A percentile compares a stretch with the other conserved stretches of the same genome.
These are phyloP conservation scores for Lanistes nyassanus DNA, from an alignment of 1,140 invertebrate species.

Conservation along the genomic window DNA sequence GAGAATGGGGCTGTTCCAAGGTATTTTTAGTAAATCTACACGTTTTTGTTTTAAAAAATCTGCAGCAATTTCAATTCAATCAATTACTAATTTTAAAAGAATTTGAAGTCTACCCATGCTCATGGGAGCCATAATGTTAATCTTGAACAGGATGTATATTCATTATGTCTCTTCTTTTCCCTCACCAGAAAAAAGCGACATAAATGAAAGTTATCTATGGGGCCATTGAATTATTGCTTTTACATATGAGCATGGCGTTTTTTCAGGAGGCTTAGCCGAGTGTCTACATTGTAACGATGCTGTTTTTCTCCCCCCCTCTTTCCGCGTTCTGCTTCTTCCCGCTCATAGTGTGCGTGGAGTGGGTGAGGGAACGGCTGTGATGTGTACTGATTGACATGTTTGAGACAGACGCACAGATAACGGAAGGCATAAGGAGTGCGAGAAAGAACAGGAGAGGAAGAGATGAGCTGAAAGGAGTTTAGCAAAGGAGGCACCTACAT, in stretches of 20 bases:
- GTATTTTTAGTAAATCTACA: neutral
- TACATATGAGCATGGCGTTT: too few relatives aligned
- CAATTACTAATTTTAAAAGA: too few relatives aligned
- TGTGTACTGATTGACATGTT: neutral
- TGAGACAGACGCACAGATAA: too few relatives aligned
- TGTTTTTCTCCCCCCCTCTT: too few relatives aligned
- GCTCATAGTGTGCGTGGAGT: neutral
- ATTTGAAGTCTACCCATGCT: too few relatives aligned
- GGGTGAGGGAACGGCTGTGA: neutral
- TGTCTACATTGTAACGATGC: neutral
- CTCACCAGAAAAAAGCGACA: too few relatives aligned
- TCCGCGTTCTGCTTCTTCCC: neutral
- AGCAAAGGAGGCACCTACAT: too few relatives aligned
- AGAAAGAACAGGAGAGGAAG: too few relatives aligned
- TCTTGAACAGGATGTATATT: neutral
- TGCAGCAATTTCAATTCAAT: neutral
- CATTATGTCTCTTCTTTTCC: neutral
- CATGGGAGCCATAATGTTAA: neutral
- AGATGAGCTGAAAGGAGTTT: slow-evolving; percentile 1
- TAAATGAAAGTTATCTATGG: too few relatives aligned
- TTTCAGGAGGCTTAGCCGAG: too few relatives aligned
- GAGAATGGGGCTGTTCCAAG: neutral
- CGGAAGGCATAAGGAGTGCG: too few relatives aligned
- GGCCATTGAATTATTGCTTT: too few relatives aligned
- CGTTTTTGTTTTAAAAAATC: neutral